Conservation (phyloP, 2,888 invertebrate genomes). For the Drosophila subquinaria region DNA sequence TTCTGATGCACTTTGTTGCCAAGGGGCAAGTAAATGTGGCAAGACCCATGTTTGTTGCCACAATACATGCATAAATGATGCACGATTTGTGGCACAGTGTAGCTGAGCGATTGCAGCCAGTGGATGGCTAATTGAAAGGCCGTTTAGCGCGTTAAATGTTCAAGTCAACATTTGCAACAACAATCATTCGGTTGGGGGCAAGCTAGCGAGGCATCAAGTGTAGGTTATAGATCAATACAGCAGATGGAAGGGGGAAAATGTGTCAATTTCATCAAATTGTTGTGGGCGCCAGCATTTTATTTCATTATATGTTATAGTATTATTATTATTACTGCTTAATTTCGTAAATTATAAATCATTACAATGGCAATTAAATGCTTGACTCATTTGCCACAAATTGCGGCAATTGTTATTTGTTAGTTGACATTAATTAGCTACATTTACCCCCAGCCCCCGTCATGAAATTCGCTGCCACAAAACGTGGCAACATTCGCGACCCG, state of each 20-base stretch:
- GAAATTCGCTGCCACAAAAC: constrained; percentile 16
- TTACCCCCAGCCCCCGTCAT: constrained; percentile 6
- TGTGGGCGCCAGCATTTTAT: constrained; percentile 24
- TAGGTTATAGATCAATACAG: neutral
- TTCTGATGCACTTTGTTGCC: constrained; percentile 31
- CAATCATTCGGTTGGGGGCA: neutral
- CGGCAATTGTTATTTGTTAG: constrained; percentile 46
- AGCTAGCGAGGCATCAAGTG: neutral
- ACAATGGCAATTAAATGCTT: constrained; percentile 52
- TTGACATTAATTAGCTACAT: constrained; percentile 48
- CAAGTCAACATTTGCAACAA: constrained; percentile 1
- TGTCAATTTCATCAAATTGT: neutral
- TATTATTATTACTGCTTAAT: constrained; percentile 54
- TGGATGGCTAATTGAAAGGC: constrained; percentile 60
- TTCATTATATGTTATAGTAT: constrained; percentile 22
- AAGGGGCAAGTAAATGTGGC: neutral
- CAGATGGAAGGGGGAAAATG: too few species aligned
- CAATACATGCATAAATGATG: constrained; percentile 51
- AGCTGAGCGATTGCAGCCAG: constrained; percentile 2
- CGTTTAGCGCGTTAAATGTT: constrained; percentile 44
- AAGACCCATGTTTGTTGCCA: neutral
- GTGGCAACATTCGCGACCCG: neutral
- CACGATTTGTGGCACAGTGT: constrained; percentile 30
- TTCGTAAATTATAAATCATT: constrained; percentile 75
- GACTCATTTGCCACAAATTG: constrained; percentile 32